These are phyloP conservation scores for Brienomyrus longianalis DNA, from an alignment of 2,113 vertebrate genomes.

Conservation along the genomic window DNA sequence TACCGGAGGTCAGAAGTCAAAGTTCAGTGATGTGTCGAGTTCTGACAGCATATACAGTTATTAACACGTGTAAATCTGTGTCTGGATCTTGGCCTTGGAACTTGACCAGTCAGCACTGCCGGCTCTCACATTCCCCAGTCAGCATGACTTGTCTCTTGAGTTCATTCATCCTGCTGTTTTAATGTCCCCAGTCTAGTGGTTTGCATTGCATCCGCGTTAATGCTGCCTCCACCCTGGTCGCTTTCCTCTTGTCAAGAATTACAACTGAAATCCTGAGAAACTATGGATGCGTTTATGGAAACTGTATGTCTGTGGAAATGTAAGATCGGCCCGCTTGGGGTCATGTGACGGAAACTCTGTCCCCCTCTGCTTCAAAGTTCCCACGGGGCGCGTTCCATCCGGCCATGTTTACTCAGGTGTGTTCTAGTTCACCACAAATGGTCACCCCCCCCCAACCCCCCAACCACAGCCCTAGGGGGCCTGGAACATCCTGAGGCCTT, in stretches of 20 bases:
- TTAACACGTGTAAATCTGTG: neutral
- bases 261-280: neutral
- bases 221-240: neutral
- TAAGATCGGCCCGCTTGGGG: neutral
- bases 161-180: neutral
- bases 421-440: neutral
- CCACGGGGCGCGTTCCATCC: neutral
- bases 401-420: slow-evolving; percentile 14
- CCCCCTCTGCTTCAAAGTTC: neutral
- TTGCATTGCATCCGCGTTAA: neutral
- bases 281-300: neutral
- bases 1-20: neutral
- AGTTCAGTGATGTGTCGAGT: neutral
- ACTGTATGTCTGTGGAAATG: neutral
- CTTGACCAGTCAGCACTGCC: neutral
- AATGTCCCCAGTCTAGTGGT: neutral
- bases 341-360: neutral
- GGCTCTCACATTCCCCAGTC: neutral
- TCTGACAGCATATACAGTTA: neutral
- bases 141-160: neutral
- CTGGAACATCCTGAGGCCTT: neutral
- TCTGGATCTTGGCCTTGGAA: neutral
- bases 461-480: neutral
- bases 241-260: neutral
- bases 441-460: neutral